These are phyloP conservation scores for Eilema caniola DNA, from an alignment of 2,888 invertebrate species.

Conservation along the genomic window DNA sequence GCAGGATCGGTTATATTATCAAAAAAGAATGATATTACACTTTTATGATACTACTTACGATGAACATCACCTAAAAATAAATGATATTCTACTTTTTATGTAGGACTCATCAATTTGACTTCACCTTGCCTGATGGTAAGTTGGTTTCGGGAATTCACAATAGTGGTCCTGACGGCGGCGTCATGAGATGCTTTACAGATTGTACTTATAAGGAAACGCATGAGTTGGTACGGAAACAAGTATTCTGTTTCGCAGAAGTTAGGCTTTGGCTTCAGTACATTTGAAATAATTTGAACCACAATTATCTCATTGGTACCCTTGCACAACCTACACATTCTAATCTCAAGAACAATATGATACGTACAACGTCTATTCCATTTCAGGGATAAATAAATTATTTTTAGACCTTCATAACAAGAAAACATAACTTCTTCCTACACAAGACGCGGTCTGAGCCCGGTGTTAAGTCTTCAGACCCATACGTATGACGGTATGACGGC, in stretches of 20 bases:
- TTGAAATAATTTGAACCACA: not conserved
- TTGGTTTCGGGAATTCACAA: too few relatives aligned
- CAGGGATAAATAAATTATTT: not conserved
- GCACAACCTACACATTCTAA: too few relatives aligned
- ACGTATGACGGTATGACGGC: conserved; percentile 23
- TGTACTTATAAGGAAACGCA: too few relatives aligned
- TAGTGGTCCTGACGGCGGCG: too few relatives aligned
- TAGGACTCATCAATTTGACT: too few relatives aligned
- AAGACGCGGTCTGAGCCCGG: not conserved
- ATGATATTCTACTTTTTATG: not conserved
- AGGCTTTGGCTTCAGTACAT: not conserved
- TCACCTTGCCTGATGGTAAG: too few relatives aligned
- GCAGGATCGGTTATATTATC: not conserved
- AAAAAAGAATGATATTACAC: not conserved
- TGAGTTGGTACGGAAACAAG: not conserved
- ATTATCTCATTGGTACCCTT: too few relatives aligned
- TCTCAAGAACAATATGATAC: too few relatives aligned
- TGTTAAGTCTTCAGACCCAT: conserved; percentile 15
- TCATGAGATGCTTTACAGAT: too few relatives aligned
- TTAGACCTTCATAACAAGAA: not conserved
- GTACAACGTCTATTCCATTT: not conserved
- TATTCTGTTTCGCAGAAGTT: not conserved
- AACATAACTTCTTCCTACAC: not conserved
- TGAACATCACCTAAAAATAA: not conserved
- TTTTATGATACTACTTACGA: not conserved